Evolutionary conservation across 2,113 vertebrate genomes (phyloP), one percentile per base, ranked within the genome.

Genomic region (Corythoichthys intestinalis): DNA sequence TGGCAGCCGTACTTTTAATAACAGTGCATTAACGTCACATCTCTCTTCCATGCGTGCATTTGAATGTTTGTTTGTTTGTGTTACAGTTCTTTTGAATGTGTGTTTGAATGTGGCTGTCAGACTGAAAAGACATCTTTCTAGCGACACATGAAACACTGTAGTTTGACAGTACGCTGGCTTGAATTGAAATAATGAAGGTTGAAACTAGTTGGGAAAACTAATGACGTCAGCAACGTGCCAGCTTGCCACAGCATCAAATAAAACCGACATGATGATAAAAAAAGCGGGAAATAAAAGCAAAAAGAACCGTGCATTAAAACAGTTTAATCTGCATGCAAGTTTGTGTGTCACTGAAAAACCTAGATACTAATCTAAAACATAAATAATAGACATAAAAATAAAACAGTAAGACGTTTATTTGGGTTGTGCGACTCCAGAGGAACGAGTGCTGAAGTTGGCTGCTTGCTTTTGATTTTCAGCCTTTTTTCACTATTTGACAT

Each of bases 391-490:
- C 50, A 64, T 70, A 46, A 48, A 79, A 84, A 75, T 65, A 61
- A 73, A 80, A 69, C 59, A 46, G 53, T 66, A 50, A 76, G 56
- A 28, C 64, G 60, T 76, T 70, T 70, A 89, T 85, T 71, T 89
- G 83, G 88, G 88, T 89, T 87, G 80, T 73, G 76, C 48, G 81
- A 79, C 83, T 86, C 86, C 53, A 68, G 84, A 88, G 83, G 71
- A 82, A 80, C 73, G 54, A 59, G 48, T 66, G 74, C 74, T 78
- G 77, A 56, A 83, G 76, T 6, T 20, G 28, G 12, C 60, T 84
- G 54, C 28, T 66, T 54, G 46, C 39, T 72, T 83, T 81, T 72
- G 17, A 75, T 81, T 78, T 74, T 66, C 49, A 67, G 67, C 9
- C 47, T 64, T 66, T 54, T 74, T 54, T 72, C 69, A 70, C 84